Percentiles rank a stretch among this genome's conserved stretches.
phyloP scores from a whole-genome alignment of 2,113 vertebrate genomes.

The Brachypodius melanocephalos region DNA sequence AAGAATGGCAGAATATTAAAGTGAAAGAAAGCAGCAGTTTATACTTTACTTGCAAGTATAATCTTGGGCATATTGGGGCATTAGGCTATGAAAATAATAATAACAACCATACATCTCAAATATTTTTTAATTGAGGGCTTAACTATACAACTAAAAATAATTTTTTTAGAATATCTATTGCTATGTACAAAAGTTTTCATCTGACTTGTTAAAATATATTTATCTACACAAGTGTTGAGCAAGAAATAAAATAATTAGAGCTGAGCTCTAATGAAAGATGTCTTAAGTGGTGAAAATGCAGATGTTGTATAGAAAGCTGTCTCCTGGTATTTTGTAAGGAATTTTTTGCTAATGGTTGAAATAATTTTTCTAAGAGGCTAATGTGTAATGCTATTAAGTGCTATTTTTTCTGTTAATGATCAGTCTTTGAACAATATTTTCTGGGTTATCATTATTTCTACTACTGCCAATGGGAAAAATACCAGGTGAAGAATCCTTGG shows the following conservation, averaged over 20 bases:
- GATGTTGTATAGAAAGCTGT: background rate
- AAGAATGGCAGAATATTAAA: background rate
- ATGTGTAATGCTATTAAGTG: background rate
- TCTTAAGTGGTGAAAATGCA: background rate
- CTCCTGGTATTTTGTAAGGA: background rate
- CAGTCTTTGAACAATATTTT: background rate
- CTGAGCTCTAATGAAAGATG: background rate
- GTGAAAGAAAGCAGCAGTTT: background rate
- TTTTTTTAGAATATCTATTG: background rate
- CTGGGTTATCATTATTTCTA: background rate
- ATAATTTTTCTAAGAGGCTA: background rate
- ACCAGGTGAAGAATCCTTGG: background rate
- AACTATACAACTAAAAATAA: background rate
- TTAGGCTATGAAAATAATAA: background rate
- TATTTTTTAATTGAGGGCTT: background rate
- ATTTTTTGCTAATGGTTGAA: background rate
- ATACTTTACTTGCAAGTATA: background rate
- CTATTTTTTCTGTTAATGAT: background rate
- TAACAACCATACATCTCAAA: background rate
- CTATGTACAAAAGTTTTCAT: background rate
- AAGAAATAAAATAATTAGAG: background rate
- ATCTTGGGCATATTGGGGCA: background rate
- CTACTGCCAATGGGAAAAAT: background rate
- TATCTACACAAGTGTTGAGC: background rate
- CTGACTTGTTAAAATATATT: background rate